Evolutionary conservation across 1,140 invertebrate species (phyloP).

Genomic region (Monochamus saltuarius): DNA sequence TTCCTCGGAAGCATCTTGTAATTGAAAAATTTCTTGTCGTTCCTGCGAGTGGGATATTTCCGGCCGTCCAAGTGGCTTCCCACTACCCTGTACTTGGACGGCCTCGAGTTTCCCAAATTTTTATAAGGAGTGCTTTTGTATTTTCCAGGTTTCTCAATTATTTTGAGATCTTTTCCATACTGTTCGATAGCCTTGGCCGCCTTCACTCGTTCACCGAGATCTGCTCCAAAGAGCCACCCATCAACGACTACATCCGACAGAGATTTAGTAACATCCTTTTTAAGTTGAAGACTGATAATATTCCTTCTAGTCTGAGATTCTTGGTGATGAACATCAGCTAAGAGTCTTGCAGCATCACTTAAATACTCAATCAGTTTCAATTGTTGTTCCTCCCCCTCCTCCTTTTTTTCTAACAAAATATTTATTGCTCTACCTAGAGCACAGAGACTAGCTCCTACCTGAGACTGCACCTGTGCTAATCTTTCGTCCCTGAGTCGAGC

Average conservation of each 20-base stretch:
- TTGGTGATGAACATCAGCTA: not conserved
- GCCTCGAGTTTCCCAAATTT: not conserved
- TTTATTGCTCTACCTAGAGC: not conserved
- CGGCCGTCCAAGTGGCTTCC: not conserved
- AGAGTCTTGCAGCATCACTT: not conserved
- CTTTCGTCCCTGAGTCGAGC: not conserved
- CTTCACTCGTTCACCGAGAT: slow-evolving; percentile 6
- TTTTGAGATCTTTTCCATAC: slow-evolving; percentile 1
- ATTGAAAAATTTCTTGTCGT: not conserved
- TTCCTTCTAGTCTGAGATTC: not conserved
- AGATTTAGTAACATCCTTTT: not conserved
- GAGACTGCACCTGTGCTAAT: not conserved
- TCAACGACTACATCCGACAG: not conserved
- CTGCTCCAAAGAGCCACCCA: not conserved
- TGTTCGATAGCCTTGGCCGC: not conserved
- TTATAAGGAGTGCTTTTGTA: too few species aligned
- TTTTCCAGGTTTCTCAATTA: not conserved
- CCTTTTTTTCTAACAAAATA: not conserved
- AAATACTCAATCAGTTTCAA: not conserved
- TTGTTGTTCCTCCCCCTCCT: not conserved
- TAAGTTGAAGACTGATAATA: not conserved
- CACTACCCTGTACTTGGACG: not conserved
- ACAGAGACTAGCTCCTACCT: not conserved
- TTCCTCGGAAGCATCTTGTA: not conserved
- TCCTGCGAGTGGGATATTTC: not conserved